A percentile compares a stretch with the other conserved stretches of the same genome.
phyloP scores from a whole-genome alignment of 2,888 invertebrate species.

The Tetrapedia diversipes region DNA sequence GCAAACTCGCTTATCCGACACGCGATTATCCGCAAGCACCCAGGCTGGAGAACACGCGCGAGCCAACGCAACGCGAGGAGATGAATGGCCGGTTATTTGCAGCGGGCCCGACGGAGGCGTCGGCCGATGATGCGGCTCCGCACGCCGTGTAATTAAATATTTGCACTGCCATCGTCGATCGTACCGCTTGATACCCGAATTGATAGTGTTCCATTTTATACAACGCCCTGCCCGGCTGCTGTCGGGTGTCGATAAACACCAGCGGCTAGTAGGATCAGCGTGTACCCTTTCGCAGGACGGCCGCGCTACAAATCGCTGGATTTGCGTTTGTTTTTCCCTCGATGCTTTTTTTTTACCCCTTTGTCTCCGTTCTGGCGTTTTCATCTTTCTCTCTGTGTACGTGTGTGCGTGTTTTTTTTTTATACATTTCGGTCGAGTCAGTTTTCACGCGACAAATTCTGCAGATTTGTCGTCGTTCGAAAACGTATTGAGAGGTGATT shows the following conservation, averaged over 20 bases:
- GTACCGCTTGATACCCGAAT: slow-evolving; percentile 65
- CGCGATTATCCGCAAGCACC: slow-evolving; percentile 68
- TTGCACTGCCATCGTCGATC: slow-evolving; percentile 68
- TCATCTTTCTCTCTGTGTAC: not conserved
- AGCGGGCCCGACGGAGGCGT: slow-evolving; percentile 49
- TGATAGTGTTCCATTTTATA: slow-evolving; percentile 66
- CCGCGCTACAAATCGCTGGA: slow-evolving; percentile 23
- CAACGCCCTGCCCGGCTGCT: slow-evolving; percentile 43
- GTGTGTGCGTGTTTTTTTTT: not conserved
- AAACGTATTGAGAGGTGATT: no score
- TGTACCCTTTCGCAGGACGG: slow-evolving; percentile 38
- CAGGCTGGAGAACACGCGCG: slow-evolving; percentile 7
- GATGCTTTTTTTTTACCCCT: no score
- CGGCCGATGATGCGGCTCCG: slow-evolving; percentile 58
- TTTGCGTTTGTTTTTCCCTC: slow-evolving; percentile 19
- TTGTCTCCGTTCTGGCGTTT: no score
- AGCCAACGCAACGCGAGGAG: slow-evolving; percentile 52
- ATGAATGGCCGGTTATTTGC: slow-evolving; percentile 66
- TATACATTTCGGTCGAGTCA: not conserved
- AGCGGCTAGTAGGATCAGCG: slow-evolving; percentile 37
- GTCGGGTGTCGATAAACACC: slow-evolving; percentile 52
- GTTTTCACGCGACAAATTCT: slow-evolving; percentile 4
- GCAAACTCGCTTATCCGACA: slow-evolving; percentile 70
- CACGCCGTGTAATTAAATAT: slow-evolving; percentile 74
- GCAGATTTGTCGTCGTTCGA: not conserved